phyloP scores from a whole-genome alignment of 2,888 invertebrate genomes.

The Erpobdella octoculata region DNA sequence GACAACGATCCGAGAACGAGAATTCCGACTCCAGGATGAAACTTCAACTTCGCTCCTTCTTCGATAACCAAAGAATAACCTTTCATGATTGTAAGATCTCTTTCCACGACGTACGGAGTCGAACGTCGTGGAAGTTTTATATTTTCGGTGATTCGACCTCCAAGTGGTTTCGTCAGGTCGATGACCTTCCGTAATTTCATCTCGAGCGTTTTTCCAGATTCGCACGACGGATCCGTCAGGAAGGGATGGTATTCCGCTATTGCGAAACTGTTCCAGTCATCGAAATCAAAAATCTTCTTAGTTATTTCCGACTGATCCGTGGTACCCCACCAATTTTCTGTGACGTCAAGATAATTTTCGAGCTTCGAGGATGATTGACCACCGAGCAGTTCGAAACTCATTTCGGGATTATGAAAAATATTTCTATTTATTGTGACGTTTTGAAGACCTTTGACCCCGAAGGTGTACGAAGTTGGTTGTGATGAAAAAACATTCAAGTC shows the following conservation, averaged over 20 bases:
- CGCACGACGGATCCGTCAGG: slow-evolving; percentile 53
- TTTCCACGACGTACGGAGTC: slow-evolving; percentile 57
- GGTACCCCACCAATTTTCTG: slow-evolving; percentile 95
- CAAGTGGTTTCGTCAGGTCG: slow-evolving; percentile 42
- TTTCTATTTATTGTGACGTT: slow-evolving; percentile 83
- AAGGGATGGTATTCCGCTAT: slow-evolving; percentile 83
- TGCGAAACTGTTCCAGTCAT: slow-evolving; percentile 97
- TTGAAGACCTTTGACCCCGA: slow-evolving; percentile 87
- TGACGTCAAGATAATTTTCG: slow-evolving; percentile 76
- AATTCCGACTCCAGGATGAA: slow-evolving; percentile 89
- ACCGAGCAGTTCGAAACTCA: slow-evolving; percentile 78
- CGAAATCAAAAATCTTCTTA: slow-evolving; percentile 86
- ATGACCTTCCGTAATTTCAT: slow-evolving; percentile 39
- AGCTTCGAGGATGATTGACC: slow-evolving; percentile 76
- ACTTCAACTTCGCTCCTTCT: slow-evolving; percentile 82
- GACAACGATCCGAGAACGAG: slow-evolving; percentile 80
- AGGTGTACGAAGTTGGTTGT: slow-evolving; percentile 60
- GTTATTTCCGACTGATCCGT: slow-evolving; percentile 53
- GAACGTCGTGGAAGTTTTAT: slow-evolving; percentile 40
- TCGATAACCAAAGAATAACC: slow-evolving; percentile 72
- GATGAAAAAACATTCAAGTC: slow-evolving; percentile 35
- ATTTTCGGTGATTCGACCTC: slow-evolving; percentile 61
- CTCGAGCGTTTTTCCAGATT: background rate
- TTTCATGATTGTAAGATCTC: slow-evolving; percentile 95
- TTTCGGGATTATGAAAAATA: slow-evolving; percentile 60